A percentile compares a stretch with the other conserved stretches of the same genome.
phyloP scores from a whole-genome alignment of 1,140 invertebrate species.

The Nautilus pompilius region DNA sequence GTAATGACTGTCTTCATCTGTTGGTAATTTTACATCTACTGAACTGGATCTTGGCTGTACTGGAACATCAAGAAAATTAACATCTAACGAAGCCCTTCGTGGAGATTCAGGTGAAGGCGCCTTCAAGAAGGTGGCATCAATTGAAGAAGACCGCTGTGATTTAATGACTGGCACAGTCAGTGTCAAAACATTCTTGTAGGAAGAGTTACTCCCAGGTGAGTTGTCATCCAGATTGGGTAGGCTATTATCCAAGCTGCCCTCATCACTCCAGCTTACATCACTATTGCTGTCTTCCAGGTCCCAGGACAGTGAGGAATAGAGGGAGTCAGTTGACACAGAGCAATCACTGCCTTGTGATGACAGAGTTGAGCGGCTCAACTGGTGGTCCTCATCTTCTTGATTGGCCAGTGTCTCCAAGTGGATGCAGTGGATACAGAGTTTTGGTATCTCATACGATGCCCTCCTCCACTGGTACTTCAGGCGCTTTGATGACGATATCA shows the following conservation, averaged over 20 bases:
- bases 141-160: conserved; percentile 42
- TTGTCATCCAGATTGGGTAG: not conserved
- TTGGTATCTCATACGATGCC: conserved; percentile 43
- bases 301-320: not conserved
- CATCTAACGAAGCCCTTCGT: conserved; percentile 16
- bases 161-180: conserved; percentile 45
- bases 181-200: conserved; percentile 40
- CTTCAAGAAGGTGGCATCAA: conserved; percentile 39
- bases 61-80: conserved; percentile 20
- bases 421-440: conserved; percentile 44
- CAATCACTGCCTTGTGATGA: not conserved
- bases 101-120: conserved; percentile 10
- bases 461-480: conserved; percentile 28
- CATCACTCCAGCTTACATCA: not conserved
- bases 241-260: not conserved
- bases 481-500: conserved; percentile 14
- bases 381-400: not conserved
- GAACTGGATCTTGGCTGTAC: conserved; percentile 70
- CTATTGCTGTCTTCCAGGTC: not conserved
- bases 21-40: conserved; percentile 86
- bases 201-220: not conserved
- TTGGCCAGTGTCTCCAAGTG: conserved; percentile 55
- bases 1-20: conserved; percentile 78
- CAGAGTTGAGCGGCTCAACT: not conserved
- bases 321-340: not conserved